Evolutionary conservation across 2,113 vertebrate genomes (phyloP), one percentile per base, ranked within the genome.

Genomic region (Tupaia chinensis): DNA sequence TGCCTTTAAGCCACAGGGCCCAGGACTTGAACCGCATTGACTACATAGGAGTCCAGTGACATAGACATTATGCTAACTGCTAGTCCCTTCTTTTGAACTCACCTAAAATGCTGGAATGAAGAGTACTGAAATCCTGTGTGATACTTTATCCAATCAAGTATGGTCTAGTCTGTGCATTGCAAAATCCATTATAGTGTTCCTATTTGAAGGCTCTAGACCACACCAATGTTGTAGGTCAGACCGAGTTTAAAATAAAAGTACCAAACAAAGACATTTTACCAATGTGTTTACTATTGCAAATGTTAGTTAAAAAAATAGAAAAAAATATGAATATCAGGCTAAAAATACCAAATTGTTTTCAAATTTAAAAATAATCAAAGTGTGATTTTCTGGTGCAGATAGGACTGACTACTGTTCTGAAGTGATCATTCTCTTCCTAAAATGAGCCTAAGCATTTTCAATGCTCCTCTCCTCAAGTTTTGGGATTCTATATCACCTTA

Each of bases 341-440:
- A 63, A 79, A 61, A 65, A 94, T 15, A 88, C 23, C 17, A 14
- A 4, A 84, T 70, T 95, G 81, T 96, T 93, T 87, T 78, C 92
- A 97, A 92, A 63, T 20, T 22, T 83, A 34, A 9, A n/a, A 65
- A 94, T 95, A 91, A 92, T 61, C 29, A 90, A 14, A 82, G 9
- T 89, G n/a, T 91, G 86, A 96, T 85, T 91, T 97, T 97, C 85
- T 97, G 95, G 10, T 87, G 94, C n/a, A 96, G 79, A 92, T 13
- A 94, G 19, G 93, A 12, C 19, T 96, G 73, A 94, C 85, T 60
- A 61, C 3, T 1, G 66, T 17, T 88, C 25, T 80, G 70, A 96
- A 88, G 20, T 87, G 58, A 94, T 89, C 83, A 83, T 76, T 90
- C 89, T 32, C 95, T 77, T 91, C 86, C 96, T 94, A 66, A 95